These are phyloP conservation scores for Ptychobarbus kaznakovi DNA, from an alignment of 2,797 vertebrate species.

Conservation along the genomic window DNA sequence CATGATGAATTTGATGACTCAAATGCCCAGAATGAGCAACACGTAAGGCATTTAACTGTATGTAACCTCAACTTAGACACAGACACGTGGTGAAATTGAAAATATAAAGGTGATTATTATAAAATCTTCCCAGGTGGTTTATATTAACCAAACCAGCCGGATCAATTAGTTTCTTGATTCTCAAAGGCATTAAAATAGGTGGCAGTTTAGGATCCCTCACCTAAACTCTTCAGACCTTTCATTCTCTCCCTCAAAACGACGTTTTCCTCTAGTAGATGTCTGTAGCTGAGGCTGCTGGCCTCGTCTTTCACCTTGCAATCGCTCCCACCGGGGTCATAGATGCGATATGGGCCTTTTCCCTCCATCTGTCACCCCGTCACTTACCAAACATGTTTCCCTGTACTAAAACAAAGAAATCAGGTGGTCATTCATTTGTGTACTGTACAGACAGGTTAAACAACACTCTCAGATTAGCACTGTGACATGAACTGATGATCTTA, in stretches of 20 bases:
- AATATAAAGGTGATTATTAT: neutral
- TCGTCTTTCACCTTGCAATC: constrained; percentile 80
- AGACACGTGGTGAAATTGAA: neutral
- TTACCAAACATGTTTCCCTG: constrained; percentile 73
- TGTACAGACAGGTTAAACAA: constrained; percentile 2
- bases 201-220: constrained; percentile 72
- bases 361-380: constrained; percentile 84
- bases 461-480: neutral
- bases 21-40: neutral
- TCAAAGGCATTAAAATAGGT: constrained; percentile 6
- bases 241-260: constrained; percentile 90
- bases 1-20: constrained; percentile 2
- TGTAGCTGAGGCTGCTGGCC: constrained; percentile 78
- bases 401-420: constrained; percentile 58
- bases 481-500: neutral
- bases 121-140: neutral
- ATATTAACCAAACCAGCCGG: neutral
- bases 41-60: neutral
- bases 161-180: neutral
- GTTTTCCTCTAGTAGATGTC: constrained; percentile 93
- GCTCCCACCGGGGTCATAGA: constrained; percentile 93
- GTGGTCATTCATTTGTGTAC: neutral
- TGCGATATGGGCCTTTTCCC: constrained; percentile 93
- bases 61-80: neutral
- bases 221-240: constrained; percentile 95